These are phyloP conservation scores for Hyperoplus lanceolatus DNA, from an alignment of 2,797 vertebrate genomes.

Conservation along the genomic window DNA sequence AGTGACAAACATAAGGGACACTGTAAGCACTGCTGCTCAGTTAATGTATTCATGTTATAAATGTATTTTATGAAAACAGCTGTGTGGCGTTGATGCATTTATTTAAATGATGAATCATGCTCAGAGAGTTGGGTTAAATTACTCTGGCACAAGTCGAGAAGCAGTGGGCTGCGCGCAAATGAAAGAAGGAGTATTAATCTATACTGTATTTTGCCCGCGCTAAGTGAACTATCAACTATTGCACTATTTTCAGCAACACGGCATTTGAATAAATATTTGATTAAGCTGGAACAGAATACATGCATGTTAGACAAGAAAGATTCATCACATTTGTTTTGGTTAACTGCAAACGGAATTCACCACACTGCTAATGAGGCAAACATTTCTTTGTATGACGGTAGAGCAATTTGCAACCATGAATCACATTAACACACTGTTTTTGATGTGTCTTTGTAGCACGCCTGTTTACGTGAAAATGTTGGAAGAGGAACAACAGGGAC, in stretches of 20 bases:
- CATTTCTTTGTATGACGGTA: slow-evolving; percentile 9
- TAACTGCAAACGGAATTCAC: slow-evolving; percentile 69
- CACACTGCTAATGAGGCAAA: slow-evolving; percentile 56
- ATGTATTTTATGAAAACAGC: slow-evolving; percentile 71
- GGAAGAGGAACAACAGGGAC: slow-evolving; percentile 18
- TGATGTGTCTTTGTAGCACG: slow-evolving; percentile 12
- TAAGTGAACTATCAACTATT: slow-evolving; percentile 76
- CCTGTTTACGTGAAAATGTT: slow-evolving; percentile 14
- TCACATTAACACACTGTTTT: slow-evolving; percentile 25
- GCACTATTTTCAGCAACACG: slow-evolving; percentile 72
- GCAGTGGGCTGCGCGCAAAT: slow-evolving; percentile 70
- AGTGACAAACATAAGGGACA: slow-evolving; percentile 74
- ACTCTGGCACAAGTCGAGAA: slow-evolving; percentile 62
- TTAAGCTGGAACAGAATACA: slow-evolving; percentile 64
- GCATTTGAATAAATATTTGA: slow-evolving; percentile 82
- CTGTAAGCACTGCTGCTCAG: slow-evolving; percentile 42
- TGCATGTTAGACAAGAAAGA: slow-evolving; percentile 75
- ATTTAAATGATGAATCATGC: slow-evolving; percentile 76
- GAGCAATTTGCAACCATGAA: slow-evolving; percentile 9
- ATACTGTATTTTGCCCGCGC: slow-evolving; percentile 55
- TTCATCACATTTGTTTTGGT: slow-evolving; percentile 72
- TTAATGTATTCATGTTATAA: slow-evolving; percentile 70
- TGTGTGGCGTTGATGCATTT: slow-evolving; percentile 74
- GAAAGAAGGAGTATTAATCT: slow-evolving; percentile 74
- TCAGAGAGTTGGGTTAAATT: slow-evolving; percentile 69